These are phyloP conservation scores for Acropternis orthonyx DNA, from an alignment of 2,797 vertebrate genomes.

Conservation along the genomic window DNA sequence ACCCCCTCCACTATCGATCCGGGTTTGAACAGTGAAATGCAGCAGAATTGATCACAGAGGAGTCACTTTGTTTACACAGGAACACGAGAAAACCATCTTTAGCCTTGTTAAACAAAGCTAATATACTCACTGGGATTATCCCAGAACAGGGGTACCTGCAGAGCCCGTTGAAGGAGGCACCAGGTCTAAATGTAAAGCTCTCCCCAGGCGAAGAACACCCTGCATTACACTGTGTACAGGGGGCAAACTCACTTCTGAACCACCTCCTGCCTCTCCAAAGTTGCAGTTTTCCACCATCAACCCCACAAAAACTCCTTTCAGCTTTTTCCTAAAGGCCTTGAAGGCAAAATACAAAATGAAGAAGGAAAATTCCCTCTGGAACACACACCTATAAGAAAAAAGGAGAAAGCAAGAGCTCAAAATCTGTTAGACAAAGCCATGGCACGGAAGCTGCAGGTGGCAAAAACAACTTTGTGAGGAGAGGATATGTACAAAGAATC, in stretches of 20 bases:
- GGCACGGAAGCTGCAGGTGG: not conserved
- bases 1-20: accelerated
- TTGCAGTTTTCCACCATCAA: not conserved
- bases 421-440: not conserved
- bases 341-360: not conserved
- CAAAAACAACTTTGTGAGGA: not conserved
- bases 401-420: not conserved
- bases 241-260: not conserved
- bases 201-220: accelerated
- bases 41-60: not conserved
- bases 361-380: not conserved
- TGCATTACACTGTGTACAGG: accelerated
- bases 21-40: not conserved
- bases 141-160: accelerated
- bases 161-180: not conserved
- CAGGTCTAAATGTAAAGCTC: not conserved
- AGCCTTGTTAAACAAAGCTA: not conserved
- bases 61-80: not conserved
- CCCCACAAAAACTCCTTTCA: not conserved
- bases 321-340: not conserved
- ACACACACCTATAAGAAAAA: not conserved
- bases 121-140: not conserved
- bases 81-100: not conserved
- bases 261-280: not conserved
- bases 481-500: not conserved